A percentile compares a stretch with the other conserved stretches of the same genome.
Conservation (phyloP, 2,113 vertebrate genomes). For the Aldabrachelys gigantea region DNA sequence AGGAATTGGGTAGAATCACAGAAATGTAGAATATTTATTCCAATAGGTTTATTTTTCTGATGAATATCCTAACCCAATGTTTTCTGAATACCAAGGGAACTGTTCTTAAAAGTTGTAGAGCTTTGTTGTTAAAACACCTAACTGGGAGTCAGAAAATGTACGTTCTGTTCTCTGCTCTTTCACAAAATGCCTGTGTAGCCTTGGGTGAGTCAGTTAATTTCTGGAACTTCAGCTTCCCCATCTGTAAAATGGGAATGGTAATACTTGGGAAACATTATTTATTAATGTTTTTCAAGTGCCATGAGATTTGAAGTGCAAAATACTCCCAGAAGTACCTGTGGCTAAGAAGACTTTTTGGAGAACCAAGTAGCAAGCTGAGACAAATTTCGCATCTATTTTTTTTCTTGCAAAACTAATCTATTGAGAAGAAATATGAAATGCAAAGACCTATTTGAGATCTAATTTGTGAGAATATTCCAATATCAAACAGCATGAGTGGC, state of each 20-base stretch:
- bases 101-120: neutral
- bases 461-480: neutral
- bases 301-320: neutral
- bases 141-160: constrained; percentile 1
- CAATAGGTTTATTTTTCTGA: neutral
- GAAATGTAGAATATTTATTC: neutral
- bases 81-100: neutral
- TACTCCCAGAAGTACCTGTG: neutral
- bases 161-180: neutral
- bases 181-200: neutral
- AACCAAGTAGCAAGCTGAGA: neutral
- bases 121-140: neutral
- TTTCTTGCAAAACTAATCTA: neutral
- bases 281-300: neutral
- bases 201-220: neutral
- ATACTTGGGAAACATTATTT: neutral
- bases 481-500: neutral
- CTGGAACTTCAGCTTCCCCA: neutral
- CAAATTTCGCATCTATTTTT: neutral
- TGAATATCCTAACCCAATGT: neutral
- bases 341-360: neutral
- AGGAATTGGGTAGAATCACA: neutral
- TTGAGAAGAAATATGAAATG: neutral
- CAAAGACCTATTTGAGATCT: neutral
- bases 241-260: neutral